Conservation (phyloP, 2,888 invertebrate species). For the Dexiosoma caninum region DNA sequence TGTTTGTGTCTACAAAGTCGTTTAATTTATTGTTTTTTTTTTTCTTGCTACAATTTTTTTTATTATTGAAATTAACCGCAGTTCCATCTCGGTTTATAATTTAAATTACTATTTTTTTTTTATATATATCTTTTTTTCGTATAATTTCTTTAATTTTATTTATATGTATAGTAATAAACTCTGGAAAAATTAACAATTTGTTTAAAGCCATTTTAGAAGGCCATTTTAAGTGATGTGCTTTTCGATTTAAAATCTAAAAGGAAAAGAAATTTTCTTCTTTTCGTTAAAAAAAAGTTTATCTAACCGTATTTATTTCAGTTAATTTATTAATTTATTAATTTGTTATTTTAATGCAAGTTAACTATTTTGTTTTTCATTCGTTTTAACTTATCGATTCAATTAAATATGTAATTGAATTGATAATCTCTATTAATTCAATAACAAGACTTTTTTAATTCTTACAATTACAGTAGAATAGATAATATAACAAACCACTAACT, state of each 20-base stretch:
- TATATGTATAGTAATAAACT: slow-evolving; percentile 55
- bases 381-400: slow-evolving; percentile 34
- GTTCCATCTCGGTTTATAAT: too few species aligned
- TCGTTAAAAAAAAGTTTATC: slow-evolving; percentile 16
- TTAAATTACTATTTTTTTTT: slow-evolving; percentile 3
- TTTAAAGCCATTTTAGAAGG: slow-evolving; percentile 63
- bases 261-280: neutral
- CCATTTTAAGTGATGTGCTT: slow-evolving; percentile 64
- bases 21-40: slow-evolving; percentile 25
- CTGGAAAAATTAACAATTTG: slow-evolving; percentile 63
- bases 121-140: slow-evolving; percentile 2
- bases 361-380: neutral
- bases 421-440: slow-evolving; percentile 38
- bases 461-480: slow-evolving; percentile 5
- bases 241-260: slow-evolving; percentile 58
- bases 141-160: slow-evolving; percentile 4
- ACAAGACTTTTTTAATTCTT: slow-evolving; percentile 30
- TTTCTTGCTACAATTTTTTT: neutral
- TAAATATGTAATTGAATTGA: slow-evolving; percentile 26
- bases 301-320: slow-evolving; percentile 8
- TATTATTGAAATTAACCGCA: slow-evolving; percentile 31
- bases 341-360: slow-evolving; percentile 26
- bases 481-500: slow-evolving; percentile 54
- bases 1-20: slow-evolving; percentile 32
- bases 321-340: slow-evolving; percentile 24